phyloP scores from a whole-genome alignment of 2,797 vertebrate genomes.

The Adrianichthys oophorus region DNA sequence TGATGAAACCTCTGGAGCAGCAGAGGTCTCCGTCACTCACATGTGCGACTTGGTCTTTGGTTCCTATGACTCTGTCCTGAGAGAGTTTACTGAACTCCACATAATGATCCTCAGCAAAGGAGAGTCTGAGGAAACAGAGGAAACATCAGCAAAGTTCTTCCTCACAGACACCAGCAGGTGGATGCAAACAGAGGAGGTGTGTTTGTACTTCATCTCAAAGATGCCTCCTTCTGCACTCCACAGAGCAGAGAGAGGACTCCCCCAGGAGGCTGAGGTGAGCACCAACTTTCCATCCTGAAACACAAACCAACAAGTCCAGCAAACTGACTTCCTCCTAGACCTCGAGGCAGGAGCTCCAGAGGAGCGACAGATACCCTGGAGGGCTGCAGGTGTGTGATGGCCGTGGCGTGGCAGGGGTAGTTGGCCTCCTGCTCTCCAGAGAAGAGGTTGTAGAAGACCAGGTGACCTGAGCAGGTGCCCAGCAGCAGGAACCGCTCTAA shows the following conservation, averaged over 20 bases:
- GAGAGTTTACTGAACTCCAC: slow-evolving; percentile 97
- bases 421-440: slow-evolving; percentile 91
- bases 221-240: slow-evolving; percentile 93
- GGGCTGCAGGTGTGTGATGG: slow-evolving; percentile 93
- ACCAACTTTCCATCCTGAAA: slow-evolving; percentile 89
- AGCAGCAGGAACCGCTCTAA: slow-evolving; percentile 92
- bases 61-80: slow-evolving; percentile 95
- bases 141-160: not conserved
- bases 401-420: slow-evolving; percentile 92
- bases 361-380: slow-evolving; percentile 77
- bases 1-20: not conserved
- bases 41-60: slow-evolving; percentile 93
- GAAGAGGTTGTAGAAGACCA: slow-evolving; percentile 93
- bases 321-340: too few species aligned
- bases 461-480: slow-evolving; percentile 90
- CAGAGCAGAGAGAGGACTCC: slow-evolving; percentile 89
- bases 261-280: slow-evolving; percentile 93
- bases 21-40: slow-evolving; percentile 75
- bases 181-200: not conserved
- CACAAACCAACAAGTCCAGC: not conserved
- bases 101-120: slow-evolving; percentile 93
- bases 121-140: slow-evolving; percentile 43
- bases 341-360: too few species aligned
- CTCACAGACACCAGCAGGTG: too few species aligned
- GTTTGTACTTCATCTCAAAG: slow-evolving; percentile 91